Conservation (phyloP, 1,140 invertebrate species). For the Dendrolimus kikuchii region DNA sequence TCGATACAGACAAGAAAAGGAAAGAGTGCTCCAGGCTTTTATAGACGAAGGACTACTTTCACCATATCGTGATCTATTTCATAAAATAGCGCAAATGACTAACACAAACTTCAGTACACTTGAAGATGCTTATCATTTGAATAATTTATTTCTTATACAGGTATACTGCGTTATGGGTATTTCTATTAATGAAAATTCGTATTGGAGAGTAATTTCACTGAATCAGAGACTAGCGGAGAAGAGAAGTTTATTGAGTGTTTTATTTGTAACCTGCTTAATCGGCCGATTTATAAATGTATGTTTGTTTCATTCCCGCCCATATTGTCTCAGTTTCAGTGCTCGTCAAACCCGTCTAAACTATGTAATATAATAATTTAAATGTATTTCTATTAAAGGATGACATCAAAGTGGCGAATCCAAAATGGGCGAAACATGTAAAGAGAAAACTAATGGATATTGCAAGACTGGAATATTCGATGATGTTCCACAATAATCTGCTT, state of each 20-base stretch:
- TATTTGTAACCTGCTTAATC: too few relatives aligned
- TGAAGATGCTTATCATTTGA: conserved; percentile 54
- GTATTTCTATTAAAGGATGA: conserved; percentile 45
- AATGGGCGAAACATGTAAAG: conserved; percentile 69
- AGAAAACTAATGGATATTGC: conserved; percentile 60
- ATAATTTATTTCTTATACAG: conserved; percentile 66
- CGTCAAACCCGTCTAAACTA: too few relatives aligned
- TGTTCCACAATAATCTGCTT: conserved; percentile 64
- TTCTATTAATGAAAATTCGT: too few relatives aligned
- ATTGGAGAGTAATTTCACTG: too few relatives aligned
- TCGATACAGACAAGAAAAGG: conserved; percentile 57
- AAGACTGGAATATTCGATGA: conserved; percentile 62
- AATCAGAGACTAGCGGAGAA: too few relatives aligned
- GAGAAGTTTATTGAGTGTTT: too few relatives aligned
- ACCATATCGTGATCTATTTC: conserved; percentile 61
- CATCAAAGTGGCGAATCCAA: conserved; percentile 65
- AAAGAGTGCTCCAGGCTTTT: conserved; percentile 49
- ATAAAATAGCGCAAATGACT: conserved; percentile 65
- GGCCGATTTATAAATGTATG: too few relatives aligned
- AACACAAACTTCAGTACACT: conserved; percentile 56
- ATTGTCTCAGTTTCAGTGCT: too few relatives aligned
- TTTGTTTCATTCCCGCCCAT: too few relatives aligned
- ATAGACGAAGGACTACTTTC: conserved; percentile 47
- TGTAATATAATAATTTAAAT: background rate
- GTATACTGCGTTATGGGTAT: conserved; percentile 22